A percentile compares a stretch with the other conserved stretches of the same genome.
Evolutionary conservation across 2,797 vertebrate genomes (phyloP).

Genomic region (Cottoperca gobio): DNA sequence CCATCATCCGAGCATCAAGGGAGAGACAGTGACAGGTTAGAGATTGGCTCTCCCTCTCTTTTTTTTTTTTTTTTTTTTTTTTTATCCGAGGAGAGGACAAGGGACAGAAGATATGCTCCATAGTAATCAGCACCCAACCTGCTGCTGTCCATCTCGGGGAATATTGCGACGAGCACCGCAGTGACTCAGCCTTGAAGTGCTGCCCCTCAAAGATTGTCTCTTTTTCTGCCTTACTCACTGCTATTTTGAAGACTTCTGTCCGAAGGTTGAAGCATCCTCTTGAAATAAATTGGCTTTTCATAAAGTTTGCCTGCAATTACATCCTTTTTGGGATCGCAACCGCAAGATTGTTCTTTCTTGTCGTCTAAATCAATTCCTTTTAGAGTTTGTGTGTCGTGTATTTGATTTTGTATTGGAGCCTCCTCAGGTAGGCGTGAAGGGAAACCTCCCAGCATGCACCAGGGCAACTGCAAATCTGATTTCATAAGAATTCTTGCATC

Average conservation of each 20-base stretch:
- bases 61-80: slow-evolving; percentile 17
- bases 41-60: slow-evolving; percentile 56
- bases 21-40: slow-evolving; percentile 75
- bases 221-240: slow-evolving; percentile 9
- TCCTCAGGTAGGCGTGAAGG: not conserved
- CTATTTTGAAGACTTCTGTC: not conserved
- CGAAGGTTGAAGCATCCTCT: slow-evolving; percentile 10
- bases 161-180: not conserved
- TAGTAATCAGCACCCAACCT: slow-evolving; percentile 58
- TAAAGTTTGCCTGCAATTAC: not conserved
- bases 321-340: not conserved
- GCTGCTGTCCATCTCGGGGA: slow-evolving; percentile 43
- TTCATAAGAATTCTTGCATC: not conserved
- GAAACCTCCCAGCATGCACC: not conserved
- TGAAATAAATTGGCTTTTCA: not conserved
- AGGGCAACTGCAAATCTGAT: not conserved
- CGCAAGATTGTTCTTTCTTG: not conserved
- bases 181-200: slow-evolving; percentile 39
- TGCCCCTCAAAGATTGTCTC: slow-evolving; percentile 25
- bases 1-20: slow-evolving; percentile 79
- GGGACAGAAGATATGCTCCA: slow-evolving; percentile 45
- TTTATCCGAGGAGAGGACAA: slow-evolving; percentile 5
- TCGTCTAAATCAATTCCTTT: not conserved
- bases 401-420: not conserved
- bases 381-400: not conserved